Conservation (phyloP, 2,888 invertebrate genomes). For the Agonopterix alstromeriana region DNA sequence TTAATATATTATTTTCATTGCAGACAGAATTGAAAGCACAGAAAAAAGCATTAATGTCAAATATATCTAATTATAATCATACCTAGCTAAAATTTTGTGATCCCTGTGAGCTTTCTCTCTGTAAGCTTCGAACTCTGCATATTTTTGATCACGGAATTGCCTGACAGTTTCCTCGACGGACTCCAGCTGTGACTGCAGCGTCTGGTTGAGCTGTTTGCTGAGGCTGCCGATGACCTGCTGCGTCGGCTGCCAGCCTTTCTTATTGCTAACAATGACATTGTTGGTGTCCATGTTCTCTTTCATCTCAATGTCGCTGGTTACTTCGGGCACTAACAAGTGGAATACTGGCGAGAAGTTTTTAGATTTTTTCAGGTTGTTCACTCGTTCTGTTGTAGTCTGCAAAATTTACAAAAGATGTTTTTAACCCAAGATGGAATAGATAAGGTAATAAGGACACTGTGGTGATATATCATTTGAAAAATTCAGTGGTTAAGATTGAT, state of each 20-base stretch:
- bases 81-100: slow-evolving; percentile 81
- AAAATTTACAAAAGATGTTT: slow-evolving; percentile 2
- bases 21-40: too few relatives aligned
- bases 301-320: slow-evolving; percentile 68
- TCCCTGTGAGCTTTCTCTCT: slow-evolving; percentile 84
- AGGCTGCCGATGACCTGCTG: slow-evolving; percentile 77
- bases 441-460: too few relatives aligned
- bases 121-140: slow-evolving; percentile 83
- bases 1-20: too few relatives aligned
- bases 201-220: slow-evolving; percentile 81
- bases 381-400: slow-evolving; percentile 77
- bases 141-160: slow-evolving; percentile 84
- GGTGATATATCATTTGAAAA: too few relatives aligned
- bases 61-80: slow-evolving; percentile 16
- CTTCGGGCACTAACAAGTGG: slow-evolving; percentile 79
- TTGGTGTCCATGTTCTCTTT: slow-evolving; percentile 66
- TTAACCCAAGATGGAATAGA: too few relatives aligned
- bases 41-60: too few relatives aligned
- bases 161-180: slow-evolving; percentile 86
- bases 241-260: slow-evolving; percentile 60
- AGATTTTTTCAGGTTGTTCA: slow-evolving; percentile 77
- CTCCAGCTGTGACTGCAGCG: slow-evolving; percentile 81
- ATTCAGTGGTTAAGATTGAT: too few relatives aligned
- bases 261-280: slow-evolving; percentile 46
- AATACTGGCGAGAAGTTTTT: slow-evolving; percentile 84